Conservation (phyloP, 64 coral and sea anemone species). For the Cladopsammia gracilis region DNA sequence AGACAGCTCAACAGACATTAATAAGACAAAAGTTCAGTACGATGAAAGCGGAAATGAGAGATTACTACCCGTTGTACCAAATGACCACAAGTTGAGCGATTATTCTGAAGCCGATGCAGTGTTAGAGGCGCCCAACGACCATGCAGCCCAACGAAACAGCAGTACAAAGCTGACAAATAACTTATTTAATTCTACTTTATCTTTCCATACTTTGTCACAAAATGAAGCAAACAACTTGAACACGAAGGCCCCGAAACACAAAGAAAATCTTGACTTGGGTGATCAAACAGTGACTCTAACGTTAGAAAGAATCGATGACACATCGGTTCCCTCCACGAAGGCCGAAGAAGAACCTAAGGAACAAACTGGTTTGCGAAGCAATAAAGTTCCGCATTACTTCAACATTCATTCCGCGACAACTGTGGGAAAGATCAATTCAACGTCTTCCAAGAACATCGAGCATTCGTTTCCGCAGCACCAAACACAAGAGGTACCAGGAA, state of each 20-base stretch:
- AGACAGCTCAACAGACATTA: not conserved
- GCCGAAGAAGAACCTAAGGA: not conserved
- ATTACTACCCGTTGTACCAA: slow-evolving; percentile 5
- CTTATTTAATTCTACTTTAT: not conserved
- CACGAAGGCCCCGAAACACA: not conserved
- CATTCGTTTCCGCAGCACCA: not conserved
- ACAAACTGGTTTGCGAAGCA: slow-evolving; percentile 21
- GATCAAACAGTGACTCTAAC: slow-evolving; percentile 33
- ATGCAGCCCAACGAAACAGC: not conserved
- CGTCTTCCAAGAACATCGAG: not conserved
- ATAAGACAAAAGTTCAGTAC: not conserved
- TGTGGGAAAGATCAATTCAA: slow-evolving; percentile 36
- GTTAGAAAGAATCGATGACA: slow-evolving; percentile 22
- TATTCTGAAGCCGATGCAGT: slow-evolving; percentile 1
- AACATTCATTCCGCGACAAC: slow-evolving; percentile 15
- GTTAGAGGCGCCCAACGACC: slow-evolving; percentile 22
- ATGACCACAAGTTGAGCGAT: slow-evolving; percentile 24
- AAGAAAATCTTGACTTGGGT: not conserved
- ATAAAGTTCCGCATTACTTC: slow-evolving; percentile 16
- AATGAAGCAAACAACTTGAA: not conserved
- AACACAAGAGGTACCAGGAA: not conserved
- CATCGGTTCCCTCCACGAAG: not conserved
- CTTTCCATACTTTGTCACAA: not conserved
- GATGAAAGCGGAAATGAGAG: slow-evolving; percentile 19
- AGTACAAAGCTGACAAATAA: not conserved